Evolutionary conservation across 2,113 vertebrate genomes (phyloP).

Genomic region (Oreamnos americanus): DNA sequence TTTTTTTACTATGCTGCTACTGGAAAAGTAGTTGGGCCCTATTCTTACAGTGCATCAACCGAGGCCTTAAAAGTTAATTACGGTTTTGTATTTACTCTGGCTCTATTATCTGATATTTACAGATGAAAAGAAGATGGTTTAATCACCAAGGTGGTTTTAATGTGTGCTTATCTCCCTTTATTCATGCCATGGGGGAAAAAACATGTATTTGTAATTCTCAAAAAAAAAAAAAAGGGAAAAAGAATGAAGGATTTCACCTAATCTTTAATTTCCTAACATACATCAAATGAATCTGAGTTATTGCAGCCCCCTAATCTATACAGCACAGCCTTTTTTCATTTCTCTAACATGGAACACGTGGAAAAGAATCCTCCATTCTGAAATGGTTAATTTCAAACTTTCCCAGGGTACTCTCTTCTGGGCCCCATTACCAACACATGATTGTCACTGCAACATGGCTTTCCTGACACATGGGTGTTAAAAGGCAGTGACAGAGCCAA

Average conservation of each 20-base stretch:
- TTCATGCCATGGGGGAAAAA: background rate
- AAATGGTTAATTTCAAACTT: slow-evolving; percentile 63
- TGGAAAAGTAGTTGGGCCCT: background rate
- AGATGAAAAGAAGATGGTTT: slow-evolving; percentile 37
- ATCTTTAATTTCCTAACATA: background rate
- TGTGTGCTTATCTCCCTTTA: background rate
- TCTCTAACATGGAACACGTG: background rate
- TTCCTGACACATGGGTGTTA: slow-evolving; percentile 56
- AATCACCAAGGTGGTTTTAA: slow-evolving; percentile 15
- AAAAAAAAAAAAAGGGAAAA: background rate
- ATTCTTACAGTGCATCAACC: background rate
- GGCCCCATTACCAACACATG: slow-evolving; percentile 46
- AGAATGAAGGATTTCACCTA: background rate
- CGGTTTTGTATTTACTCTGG: background rate
- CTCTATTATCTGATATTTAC: slow-evolving; percentile 27
- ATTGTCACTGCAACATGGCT: slow-evolving; percentile 48
- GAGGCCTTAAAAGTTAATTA: slow-evolving; percentile 46
- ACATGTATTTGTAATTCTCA: background rate
- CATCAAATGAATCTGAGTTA: background rate
- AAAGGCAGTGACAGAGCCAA: slow-evolving; percentile 49
- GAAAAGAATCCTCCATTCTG: background rate
- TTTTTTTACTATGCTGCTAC: background rate
- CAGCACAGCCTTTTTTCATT: background rate
- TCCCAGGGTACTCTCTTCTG: slow-evolving; percentile 24
- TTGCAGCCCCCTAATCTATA: background rate